Base-by-base conservation (phyloP, 30 jellyfish, hydroid and myxozoan species). In the Phacellophora camtschatica region DNA sequence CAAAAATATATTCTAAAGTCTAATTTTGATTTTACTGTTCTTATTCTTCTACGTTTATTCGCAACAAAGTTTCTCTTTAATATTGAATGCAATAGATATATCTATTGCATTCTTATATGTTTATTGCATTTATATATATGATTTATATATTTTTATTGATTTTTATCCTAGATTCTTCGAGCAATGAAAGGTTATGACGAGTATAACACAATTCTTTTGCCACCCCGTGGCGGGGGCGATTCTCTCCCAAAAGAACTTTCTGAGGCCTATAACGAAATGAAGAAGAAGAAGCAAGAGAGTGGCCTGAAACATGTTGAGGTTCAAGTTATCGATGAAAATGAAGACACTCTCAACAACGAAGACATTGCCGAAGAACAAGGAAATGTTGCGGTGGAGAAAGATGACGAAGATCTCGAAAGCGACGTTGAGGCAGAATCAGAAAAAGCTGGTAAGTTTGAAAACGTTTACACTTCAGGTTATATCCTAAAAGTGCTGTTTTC, bases 161-260 rank as follows among this genome's bases (percentile, higher is more conserved):
- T n/a, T n/a, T n/a, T n/a, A n/a, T n/a, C n/a, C n/a, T n/a, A 94
- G 99, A 88, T 94, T 3, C 56, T 94, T 62, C 97, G 97, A 23
- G 74, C 97, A 31, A 70, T 94, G 95, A 75, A 78, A 46, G 97
- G 97, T 16, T 94, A 94, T 64, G 99, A 94, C 51, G 99, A 94
- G 55, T 45, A 74, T 73, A 88, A 77, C 66, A 87, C 94, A 45
- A 83, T 83, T 30, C 89, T 94, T 18, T 58, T 94, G 34, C 99
- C 99, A 31, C 99, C 99, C 41, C 93, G 99, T 29, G 73, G n/a
- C 5, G 97, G 97, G 2, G 99, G 99, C 4, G 87, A 62, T 4
- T 76, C 58, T 30, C 68, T 94, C 15, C 99, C 99, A 0, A 88
- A 94, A 36, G 96, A 94, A 66, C 88, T 94, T 24, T 20, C 70